A percentile compares a stretch with the other conserved stretches of the same genome.
These are phyloP conservation scores for Cnemophilus loriae DNA, from an alignment of 2,113 vertebrate species.

Conservation along the genomic window DNA sequence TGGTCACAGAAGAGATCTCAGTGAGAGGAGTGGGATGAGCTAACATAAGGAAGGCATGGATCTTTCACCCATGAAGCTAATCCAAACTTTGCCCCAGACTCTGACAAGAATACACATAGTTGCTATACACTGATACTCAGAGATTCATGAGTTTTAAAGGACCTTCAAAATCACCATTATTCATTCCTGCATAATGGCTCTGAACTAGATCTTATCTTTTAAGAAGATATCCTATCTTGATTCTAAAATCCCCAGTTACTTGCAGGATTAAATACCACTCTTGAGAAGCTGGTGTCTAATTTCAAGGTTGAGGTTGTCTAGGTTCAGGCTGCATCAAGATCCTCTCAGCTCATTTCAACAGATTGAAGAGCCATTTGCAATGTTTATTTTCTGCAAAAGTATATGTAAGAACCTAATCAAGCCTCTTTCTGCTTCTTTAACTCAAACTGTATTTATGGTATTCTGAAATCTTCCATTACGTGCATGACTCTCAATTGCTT, in stretches of 20 bases:
- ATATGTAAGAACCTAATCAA: not conserved
- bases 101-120: not conserved
- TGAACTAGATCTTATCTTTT: not conserved
- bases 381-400: constrained; percentile 20
- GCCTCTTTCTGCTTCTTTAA: not conserved
- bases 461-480: not conserved
- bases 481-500: not conserved
- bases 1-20: not conserved
- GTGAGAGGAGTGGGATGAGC: not conserved
- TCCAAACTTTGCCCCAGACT: not conserved
- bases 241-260: not conserved
- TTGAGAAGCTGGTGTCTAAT: not conserved
- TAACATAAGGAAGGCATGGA: not conserved
- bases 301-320: not conserved
- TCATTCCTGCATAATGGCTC: not conserved
- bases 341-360: not conserved
- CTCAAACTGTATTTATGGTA: not conserved
- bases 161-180: not conserved
- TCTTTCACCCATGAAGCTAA: not conserved
- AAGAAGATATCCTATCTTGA: not conserved
- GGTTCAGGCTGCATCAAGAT: not conserved
- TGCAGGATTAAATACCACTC: not conserved
- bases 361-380: not conserved
- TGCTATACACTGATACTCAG: not conserved
- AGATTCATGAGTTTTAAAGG: not conserved